phyloP scores from a whole-genome alignment of 2,113 vertebrate species.

The Clarias batrachus region DNA sequence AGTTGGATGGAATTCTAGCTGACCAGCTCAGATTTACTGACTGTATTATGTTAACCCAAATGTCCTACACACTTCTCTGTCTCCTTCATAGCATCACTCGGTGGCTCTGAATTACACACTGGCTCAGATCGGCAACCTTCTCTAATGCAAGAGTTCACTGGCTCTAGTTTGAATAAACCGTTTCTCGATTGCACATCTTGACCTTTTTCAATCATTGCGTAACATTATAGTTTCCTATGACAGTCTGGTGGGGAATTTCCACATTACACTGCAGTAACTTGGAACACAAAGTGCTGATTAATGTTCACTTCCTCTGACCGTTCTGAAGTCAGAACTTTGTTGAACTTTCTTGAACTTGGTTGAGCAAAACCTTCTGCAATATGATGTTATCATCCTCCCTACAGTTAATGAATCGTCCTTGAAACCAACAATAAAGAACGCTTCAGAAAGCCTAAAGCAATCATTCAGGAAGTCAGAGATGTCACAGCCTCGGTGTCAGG shows the following conservation, averaged over 20 bases:
- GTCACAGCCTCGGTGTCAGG: neutral
- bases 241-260: neutral
- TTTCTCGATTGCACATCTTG: neutral
- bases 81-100: no score
- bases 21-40: neutral
- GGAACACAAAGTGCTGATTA: neutral
- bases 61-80: no score
- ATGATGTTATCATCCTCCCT: no score
- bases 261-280: neutral
- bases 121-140: neutral
- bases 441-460: neutral
- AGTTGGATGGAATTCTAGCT: neutral
- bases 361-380: neutral
- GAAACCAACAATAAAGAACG: neutral
- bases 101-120: no score
- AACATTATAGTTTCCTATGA: neutral
- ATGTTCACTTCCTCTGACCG: neutral
- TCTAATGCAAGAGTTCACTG: neutral
- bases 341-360: neutral
- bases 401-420: neutral
- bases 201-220: neutral
- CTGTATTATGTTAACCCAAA: no score
- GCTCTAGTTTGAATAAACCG: neutral
- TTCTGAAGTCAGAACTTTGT: neutral
- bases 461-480: neutral